Evolutionary conservation across 2,113 vertebrate genomes (phyloP), one percentile per base, ranked within the genome.

Genomic region (Neogobius melanostomus): DNA sequence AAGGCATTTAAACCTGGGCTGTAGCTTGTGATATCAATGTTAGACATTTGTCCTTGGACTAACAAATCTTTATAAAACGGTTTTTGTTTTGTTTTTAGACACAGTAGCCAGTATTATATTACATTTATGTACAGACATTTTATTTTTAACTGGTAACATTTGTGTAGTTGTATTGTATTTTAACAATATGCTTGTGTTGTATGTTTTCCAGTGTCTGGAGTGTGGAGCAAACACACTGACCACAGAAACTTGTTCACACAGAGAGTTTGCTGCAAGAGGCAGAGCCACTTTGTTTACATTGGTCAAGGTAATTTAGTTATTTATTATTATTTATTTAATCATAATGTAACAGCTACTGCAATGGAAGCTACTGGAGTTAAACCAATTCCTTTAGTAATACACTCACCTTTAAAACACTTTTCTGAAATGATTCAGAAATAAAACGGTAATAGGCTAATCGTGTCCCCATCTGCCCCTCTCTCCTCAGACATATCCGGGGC

Each of bases 251-350:
- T 93, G 62, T 91, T 89, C 59, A 84, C 89, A 47, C 90, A 91
- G 72, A 88, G 91, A 53, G 74, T 87, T 6, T 95, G 94, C 87
- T 95, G 93, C 83, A 90, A 82, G 82, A 86, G 93, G 56, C 92
- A 94, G 45, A 92, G 82, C 64, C 91, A 88, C 69, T 87, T 90
- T 65, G 81, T 94, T 70, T 90, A 88, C 47, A 7, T 92, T 1
- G 93, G 93, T 60, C 91, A 87, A 3, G 80, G 93, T 93, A 87
- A 89, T 59, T 42, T 28, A 28, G 0, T 21, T 10, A 54, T 2
- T 11, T 21, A 21, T 54, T 11, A 21, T 21, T 2, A 54, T 1
- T 8, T 5, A 10, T 21, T 28, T 56, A 56, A 36, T 36, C 28
- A 36, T 36, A 36, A 3, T 36, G 28, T 36, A 36, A 36, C 28